phyloP scores from a whole-genome alignment of 2,113 vertebrate species.

The Eublepharis macularius region DNA sequence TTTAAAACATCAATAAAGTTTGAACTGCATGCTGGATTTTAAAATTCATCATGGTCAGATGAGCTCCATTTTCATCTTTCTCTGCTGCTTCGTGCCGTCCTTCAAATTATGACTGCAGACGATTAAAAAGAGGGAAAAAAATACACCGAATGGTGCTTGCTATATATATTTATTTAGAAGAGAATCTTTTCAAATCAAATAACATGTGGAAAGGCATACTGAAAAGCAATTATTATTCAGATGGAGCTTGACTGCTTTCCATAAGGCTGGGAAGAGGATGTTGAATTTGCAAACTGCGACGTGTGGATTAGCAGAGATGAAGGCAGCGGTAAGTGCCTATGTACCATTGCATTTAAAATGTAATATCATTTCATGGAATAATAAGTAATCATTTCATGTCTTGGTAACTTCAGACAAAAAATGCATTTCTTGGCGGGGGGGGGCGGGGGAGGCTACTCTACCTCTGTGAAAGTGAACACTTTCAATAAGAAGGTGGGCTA shows the following conservation, averaged over 20 bases:
- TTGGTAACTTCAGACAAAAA: conserved; percentile 67
- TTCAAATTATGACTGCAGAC: conserved; percentile 56
- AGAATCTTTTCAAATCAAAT: conserved; percentile 61
- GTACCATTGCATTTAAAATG: conserved; percentile 67
- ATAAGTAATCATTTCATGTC: conserved; percentile 66
- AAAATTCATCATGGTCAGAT: conserved; percentile 61
- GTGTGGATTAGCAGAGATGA: conserved; percentile 67
- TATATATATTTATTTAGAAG: conserved; percentile 59
- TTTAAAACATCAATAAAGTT: conserved; percentile 70
- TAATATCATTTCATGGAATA: conserved; percentile 64
- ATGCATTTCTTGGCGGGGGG: conserved; percentile 30
- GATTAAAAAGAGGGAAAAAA: conserved; percentile 65
- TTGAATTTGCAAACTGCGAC: conserved; percentile 67
- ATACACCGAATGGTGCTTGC: conserved; percentile 41
- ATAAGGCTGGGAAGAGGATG: conserved; percentile 61
- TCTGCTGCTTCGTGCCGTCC: conserved; percentile 37
- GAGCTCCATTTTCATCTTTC: conserved; percentile 60
- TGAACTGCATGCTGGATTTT: conserved; percentile 58
- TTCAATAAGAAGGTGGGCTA: conserved; percentile 53
- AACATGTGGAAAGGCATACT: conserved; percentile 55
- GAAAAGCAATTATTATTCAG: conserved; percentile 69
- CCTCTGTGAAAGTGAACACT: conserved; percentile 57
- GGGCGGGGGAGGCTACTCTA: conserved; percentile 41
- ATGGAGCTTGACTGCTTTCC: conserved; percentile 62
- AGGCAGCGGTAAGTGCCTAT: conserved; percentile 48